Conservation (phyloP, 2,113 vertebrate genomes). For the Lagopus muta region DNA sequence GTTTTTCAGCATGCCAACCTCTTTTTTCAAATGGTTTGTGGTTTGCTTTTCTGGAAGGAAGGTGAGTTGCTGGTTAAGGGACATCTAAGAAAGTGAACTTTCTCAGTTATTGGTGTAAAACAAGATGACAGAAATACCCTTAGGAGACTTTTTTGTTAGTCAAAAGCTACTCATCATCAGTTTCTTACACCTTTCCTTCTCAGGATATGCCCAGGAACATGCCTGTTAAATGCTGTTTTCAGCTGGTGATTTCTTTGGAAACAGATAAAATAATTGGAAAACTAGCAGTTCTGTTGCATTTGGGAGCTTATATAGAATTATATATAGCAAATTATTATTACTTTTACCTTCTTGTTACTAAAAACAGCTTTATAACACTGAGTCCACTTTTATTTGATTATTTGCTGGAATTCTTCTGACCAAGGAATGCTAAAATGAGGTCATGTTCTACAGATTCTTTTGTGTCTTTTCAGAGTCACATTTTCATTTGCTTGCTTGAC, state of each 20-base stretch:
- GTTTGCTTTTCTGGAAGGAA: neutral
- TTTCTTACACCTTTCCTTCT: conserved; percentile 8
- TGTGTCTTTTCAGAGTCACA: neutral
- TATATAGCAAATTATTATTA: neutral
- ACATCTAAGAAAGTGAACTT: neutral
- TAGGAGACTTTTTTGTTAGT: neutral
- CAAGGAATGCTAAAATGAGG: neutral
- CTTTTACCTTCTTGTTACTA: neutral
- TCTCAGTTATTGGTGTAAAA: neutral
- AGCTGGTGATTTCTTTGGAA: neutral
- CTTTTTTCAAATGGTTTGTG: neutral
- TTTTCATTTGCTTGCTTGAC: neutral
- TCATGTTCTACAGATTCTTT: neutral
- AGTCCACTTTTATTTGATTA: neutral
- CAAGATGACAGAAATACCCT: neutral
- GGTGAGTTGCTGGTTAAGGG: neutral
- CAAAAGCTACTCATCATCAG: neutral
- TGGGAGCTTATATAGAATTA: neutral
- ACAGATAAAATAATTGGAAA: neutral
- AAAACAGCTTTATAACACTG: neutral
- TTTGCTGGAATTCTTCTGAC: neutral
- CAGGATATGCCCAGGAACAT: neutral
- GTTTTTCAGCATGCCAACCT: neutral
- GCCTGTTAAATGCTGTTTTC: neutral
- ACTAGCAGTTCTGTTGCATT: neutral